Evolutionary conservation across 2,888 invertebrate species (phyloP).

Genomic region (Malachius bipustulatus): DNA sequence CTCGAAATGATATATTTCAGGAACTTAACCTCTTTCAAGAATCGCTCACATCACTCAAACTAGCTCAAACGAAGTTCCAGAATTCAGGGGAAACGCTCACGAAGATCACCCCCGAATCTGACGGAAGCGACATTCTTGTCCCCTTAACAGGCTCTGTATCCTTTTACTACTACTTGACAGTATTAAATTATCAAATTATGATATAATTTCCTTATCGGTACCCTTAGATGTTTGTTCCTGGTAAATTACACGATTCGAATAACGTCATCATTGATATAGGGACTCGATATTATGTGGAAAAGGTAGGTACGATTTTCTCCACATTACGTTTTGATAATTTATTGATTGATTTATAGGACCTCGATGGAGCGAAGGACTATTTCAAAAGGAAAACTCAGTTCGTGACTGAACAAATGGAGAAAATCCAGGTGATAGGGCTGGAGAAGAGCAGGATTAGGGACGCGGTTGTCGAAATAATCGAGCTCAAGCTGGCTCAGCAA

Average conservation of each 20-base stretch:
- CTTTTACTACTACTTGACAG: too few relatives aligned
- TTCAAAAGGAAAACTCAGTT: slow-evolving; percentile 85
- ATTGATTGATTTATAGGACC: slow-evolving; percentile 42
- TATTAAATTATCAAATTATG: too few relatives aligned
- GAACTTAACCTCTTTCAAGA: slow-evolving; percentile 83
- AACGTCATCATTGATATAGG: slow-evolving; percentile 92
- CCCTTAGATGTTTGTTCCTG: slow-evolving; percentile 83
- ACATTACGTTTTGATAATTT: slow-evolving; percentile 1
- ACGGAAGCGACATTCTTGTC: slow-evolving; percentile 78
- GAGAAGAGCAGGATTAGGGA: slow-evolving; percentile 77
- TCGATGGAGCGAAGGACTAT: slow-evolving; percentile 77
- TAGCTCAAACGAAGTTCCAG: slow-evolving; percentile 81
- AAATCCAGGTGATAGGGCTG: slow-evolving; percentile 68
- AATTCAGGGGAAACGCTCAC: slow-evolving; percentile 78
- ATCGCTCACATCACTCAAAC: slow-evolving; percentile 77
- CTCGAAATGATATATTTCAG: slow-evolving; percentile 37
- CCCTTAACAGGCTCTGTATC: slow-evolving; percentile 85
- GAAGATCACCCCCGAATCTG: slow-evolving; percentile 60
- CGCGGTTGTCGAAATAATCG: slow-evolving; percentile 64
- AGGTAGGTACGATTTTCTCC: slow-evolving; percentile 43
- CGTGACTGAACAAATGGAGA: slow-evolving; percentile 90
- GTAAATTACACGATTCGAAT: slow-evolving; percentile 69
- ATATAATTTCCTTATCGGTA: slow-evolving; percentile 19
- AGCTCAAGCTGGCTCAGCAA: slow-evolving; percentile 55
- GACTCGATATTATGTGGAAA: slow-evolving; percentile 92